Evolutionary conservation across 2,113 vertebrate genomes (phyloP).

Genomic region (Sclerurus mexicanus): DNA sequence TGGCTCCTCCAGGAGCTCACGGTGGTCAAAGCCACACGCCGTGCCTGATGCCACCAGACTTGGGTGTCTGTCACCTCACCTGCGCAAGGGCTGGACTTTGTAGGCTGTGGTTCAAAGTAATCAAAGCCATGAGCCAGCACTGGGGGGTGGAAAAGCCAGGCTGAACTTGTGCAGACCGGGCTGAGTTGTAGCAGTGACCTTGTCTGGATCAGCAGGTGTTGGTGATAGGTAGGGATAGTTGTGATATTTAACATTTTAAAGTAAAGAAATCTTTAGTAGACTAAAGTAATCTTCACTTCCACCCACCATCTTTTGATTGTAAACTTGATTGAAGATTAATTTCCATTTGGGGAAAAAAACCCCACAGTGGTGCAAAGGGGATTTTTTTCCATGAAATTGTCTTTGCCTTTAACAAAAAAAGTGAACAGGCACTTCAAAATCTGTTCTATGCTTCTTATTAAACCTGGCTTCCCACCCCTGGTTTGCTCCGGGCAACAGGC

Average conservation of each 20-base stretch:
- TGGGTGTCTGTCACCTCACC: background rate
- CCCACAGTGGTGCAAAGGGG: accelerated
- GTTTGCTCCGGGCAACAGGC: background rate
- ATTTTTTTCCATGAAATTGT: background rate
- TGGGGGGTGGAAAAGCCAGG: background rate
- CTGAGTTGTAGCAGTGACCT: accelerated
- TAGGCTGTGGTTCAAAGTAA: background rate
- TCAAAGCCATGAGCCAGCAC: background rate
- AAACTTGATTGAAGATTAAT: background rate
- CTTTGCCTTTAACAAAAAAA: background rate
- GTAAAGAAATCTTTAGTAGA: background rate
- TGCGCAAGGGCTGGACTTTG: background rate
- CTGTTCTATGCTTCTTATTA: constrained; percentile 9
- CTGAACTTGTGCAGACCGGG: background rate
- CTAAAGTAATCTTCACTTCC: background rate
- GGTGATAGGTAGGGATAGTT: background rate
- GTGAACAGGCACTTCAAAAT: background rate
- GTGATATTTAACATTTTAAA: background rate
- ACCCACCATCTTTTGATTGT: background rate
- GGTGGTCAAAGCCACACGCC: accelerated
- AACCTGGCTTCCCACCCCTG: constrained; percentile 5
- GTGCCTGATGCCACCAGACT: background rate
- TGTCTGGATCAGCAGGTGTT: background rate
- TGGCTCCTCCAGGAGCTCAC: background rate
- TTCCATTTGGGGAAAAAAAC: background rate